These are phyloP conservation scores for Pachycephala philippinensis DNA, from an alignment of 2,113 vertebrate genomes.

Conservation along the genomic window DNA sequence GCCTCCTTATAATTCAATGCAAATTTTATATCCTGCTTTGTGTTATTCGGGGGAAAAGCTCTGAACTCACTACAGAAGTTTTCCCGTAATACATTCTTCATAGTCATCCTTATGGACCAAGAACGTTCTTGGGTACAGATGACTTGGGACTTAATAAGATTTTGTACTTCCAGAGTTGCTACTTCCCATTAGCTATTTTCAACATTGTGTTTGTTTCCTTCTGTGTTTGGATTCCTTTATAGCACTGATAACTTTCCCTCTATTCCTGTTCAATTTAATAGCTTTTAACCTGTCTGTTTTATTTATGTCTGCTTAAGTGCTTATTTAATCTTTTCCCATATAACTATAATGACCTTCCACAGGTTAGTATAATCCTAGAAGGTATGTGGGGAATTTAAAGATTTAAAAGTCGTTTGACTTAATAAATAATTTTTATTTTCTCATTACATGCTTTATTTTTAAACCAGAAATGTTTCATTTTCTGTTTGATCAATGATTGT, in stretches of 20 bases:
- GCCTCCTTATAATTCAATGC: background rate
- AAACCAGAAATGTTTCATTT: background rate
- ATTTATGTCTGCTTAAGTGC: conserved; percentile 68
- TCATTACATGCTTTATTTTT: conserved; percentile 5
- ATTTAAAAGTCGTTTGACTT: conserved; percentile 69
- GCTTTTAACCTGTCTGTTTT: conserved; percentile 66
- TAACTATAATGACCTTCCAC: conserved; percentile 69
- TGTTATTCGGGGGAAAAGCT: background rate
- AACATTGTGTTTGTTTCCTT: background rate
- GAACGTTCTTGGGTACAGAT: background rate
- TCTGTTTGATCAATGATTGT: background rate
- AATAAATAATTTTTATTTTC: conserved; percentile 68
- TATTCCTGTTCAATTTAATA: conserved; percentile 53
- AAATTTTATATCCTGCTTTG: background rate
- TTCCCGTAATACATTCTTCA: background rate
- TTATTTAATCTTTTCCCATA: conserved; percentile 68
- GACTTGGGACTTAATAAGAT: background rate
- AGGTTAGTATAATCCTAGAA: conserved; percentile 70
- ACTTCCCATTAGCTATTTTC: background rate
- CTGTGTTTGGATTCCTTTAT: conserved; percentile 31
- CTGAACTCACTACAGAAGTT: background rate
- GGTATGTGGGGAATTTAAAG: conserved; percentile 65
- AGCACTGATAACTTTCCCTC: conserved; percentile 25
- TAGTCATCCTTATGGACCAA: background rate
- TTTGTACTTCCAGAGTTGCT: background rate